phyloP scores from a whole-genome alignment of 2,113 vertebrate species.

The Epinephelus moara region DNA sequence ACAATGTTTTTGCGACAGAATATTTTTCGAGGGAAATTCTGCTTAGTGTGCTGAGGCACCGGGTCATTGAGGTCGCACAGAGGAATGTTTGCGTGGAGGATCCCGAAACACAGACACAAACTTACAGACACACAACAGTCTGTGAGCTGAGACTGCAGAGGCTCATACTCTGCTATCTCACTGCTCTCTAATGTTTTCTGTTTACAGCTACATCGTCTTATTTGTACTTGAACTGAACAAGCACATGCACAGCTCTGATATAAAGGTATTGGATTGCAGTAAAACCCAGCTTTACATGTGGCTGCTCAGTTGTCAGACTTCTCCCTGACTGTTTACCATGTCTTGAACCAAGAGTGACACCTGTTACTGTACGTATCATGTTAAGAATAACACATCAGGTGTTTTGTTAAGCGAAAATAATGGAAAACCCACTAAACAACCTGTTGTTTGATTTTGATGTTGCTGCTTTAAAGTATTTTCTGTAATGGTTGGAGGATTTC shows the following conservation, averaged over 20 bases:
- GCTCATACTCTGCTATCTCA: neutral
- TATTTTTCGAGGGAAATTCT: constrained; percentile 26
- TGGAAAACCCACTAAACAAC: neutral
- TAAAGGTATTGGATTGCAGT: neutral
- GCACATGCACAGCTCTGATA: neutral
- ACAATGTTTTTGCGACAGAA: constrained; percentile 12
- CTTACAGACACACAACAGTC: constrained; percentile 6
- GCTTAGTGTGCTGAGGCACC: constrained; percentile 10
- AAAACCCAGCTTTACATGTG: neutral
- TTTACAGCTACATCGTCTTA: neutral
- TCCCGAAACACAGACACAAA: constrained; percentile 33
- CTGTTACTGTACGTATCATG: neutral
- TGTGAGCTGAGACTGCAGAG: constrained; percentile 1
- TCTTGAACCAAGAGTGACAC: neutral
- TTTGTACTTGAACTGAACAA: neutral
- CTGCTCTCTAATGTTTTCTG: neutral
- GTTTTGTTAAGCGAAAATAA: neutral
- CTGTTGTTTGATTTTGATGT: neutral
- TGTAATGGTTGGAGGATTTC: neutral
- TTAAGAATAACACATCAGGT: neutral
- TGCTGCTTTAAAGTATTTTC: neutral
- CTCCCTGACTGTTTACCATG: neutral
- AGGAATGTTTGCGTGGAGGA: constrained; percentile 35
- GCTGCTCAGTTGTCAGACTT: neutral
- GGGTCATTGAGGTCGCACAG: constrained; percentile 45